phyloP scores from a whole-genome alignment of 1,140 invertebrate species.

The Camponotus vicinus region DNA sequence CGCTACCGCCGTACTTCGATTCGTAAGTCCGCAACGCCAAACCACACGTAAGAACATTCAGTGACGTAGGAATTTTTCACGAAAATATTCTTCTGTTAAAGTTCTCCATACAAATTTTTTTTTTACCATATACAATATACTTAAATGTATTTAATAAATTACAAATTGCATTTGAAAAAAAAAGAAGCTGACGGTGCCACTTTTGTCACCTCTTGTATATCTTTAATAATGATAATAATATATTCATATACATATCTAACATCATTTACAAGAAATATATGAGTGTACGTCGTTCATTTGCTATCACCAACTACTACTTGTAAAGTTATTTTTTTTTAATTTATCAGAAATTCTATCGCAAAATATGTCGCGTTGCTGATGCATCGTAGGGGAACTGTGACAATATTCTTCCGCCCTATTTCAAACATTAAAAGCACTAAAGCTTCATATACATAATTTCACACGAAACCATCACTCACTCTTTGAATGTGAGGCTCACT shows the following conservation, averaged over 20 bases:
- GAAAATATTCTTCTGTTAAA: background rate
- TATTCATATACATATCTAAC: background rate
- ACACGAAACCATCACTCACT: background rate
- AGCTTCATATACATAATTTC: background rate
- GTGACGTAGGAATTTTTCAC: conserved; percentile 56
- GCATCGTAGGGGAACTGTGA: background rate
- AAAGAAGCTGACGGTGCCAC: background rate
- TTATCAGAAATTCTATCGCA: background rate
- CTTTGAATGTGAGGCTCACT: background rate
- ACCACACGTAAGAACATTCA: conserved; percentile 66
- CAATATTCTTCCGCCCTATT: background rate
- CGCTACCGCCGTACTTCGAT: conserved; percentile 83
- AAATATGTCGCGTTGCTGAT: background rate
- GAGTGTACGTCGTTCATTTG: background rate
- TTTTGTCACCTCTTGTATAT: background rate
- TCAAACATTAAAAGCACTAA: background rate
- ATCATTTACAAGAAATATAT: background rate
- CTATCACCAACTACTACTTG: background rate
- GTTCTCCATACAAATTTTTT: background rate
- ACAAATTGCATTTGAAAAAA: background rate
- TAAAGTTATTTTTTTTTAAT: background rate
- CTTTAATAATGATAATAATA: background rate
- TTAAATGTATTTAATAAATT: background rate
- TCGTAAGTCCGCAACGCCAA: conserved; percentile 81
- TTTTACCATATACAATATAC: background rate